A percentile compares a stretch with the other conserved stretches of the same genome.
Evolutionary conservation across 2,113 vertebrate species (phyloP).

Genomic region (Polyodon spathula): DNA sequence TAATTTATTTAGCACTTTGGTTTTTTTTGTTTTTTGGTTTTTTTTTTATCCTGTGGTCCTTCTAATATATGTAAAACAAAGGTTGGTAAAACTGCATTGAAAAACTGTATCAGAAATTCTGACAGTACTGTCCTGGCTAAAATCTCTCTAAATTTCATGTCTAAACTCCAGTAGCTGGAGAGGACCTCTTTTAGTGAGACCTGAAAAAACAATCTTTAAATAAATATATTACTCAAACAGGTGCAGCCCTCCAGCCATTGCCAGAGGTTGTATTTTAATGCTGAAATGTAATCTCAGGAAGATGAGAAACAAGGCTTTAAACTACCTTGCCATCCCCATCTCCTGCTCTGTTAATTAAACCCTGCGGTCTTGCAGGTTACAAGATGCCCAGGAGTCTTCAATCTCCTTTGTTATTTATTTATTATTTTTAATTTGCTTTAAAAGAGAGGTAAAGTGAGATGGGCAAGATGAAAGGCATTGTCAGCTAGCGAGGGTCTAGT

Average conservation of each 20-base stretch:
- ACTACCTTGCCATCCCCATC: background rate
- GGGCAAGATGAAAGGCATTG: background rate
- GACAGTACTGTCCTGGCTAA: too few relatives aligned
- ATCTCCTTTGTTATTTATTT: background rate
- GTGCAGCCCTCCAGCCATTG: background rate
- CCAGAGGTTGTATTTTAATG: background rate
- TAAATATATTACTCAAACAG: background rate
- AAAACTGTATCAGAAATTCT: too few relatives aligned
- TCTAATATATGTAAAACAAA: too few relatives aligned
- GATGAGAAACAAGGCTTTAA: background rate
- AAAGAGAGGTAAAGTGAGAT: background rate
- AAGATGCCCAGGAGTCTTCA: background rate
- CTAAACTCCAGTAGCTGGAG: too few relatives aligned
- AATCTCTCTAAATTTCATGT: too few relatives aligned
- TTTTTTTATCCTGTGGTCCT: too few relatives aligned
- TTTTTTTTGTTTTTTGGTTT: too few relatives aligned
- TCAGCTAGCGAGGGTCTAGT: conserved; percentile 23
- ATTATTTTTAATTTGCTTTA: background rate
- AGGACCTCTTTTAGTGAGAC: background rate
- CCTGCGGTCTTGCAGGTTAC: conserved; percentile 1
- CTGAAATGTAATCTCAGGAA: background rate
- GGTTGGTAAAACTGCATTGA: too few relatives aligned
- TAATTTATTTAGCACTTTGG: too few relatives aligned
- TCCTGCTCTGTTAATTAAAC: conserved; percentile 19
- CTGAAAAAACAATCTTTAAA: conserved; percentile 11